Evolutionary conservation across 2,888 invertebrate species (phyloP).

Genomic region (Poecilobothrus nobilitatus): DNA sequence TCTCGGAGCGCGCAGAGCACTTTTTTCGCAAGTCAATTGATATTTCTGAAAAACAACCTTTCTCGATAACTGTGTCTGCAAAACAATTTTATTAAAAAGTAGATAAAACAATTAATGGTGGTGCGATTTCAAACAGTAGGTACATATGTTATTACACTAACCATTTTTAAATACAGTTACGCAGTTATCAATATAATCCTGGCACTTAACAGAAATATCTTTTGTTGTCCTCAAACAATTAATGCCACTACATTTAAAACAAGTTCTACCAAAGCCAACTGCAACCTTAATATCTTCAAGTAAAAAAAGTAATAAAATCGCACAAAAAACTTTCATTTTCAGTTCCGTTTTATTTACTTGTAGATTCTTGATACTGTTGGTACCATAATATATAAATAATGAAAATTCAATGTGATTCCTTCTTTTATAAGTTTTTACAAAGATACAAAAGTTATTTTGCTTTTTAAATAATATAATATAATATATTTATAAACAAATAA

Average conservation of each 20-base stretch:
- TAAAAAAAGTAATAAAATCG: neutral
- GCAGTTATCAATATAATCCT: conserved; percentile 35
- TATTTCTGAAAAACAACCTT: conserved; percentile 4
- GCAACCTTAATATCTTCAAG: neutral
- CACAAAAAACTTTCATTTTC: neutral
- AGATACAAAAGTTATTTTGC: too few relatives aligned
- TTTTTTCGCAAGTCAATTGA: neutral
- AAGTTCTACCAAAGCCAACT: conserved; percentile 17
- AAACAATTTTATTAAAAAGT: neutral
- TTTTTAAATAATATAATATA: too few relatives aligned
- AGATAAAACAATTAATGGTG: too few relatives aligned
- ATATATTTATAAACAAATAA: too few relatives aligned
- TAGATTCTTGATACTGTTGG: too few relatives aligned
- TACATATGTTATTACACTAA: neutral
- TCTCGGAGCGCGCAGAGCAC: neutral
- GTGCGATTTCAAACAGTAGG: too few relatives aligned
- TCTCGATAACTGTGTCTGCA: neutral
- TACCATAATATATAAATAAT: too few relatives aligned
- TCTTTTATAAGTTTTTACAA: too few relatives aligned
- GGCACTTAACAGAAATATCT: conserved; percentile 28
- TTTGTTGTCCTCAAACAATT: conserved; percentile 33
- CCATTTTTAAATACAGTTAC: conserved; percentile 25
- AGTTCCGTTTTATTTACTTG: too few relatives aligned
- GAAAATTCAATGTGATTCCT: too few relatives aligned
- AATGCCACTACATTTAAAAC: conserved; percentile 36